phyloP scores from a whole-genome alignment of 2,888 invertebrate species.

The Meteorus cinctellus region DNA sequence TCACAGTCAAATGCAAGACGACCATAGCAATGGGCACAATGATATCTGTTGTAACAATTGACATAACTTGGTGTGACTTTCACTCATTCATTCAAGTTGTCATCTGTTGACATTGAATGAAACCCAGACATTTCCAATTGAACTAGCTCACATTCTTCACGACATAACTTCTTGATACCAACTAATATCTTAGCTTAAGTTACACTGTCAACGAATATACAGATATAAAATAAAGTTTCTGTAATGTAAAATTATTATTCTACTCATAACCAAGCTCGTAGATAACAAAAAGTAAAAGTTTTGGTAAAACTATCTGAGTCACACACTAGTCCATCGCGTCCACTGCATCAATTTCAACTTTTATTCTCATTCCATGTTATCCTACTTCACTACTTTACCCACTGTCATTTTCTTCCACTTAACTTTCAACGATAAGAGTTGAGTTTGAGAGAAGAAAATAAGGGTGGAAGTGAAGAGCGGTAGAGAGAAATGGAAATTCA shows the following conservation, averaged over 20 bases:
- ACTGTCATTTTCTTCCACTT: conserved; percentile 71
- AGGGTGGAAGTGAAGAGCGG: conserved; percentile 26
- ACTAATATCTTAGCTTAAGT: conserved; percentile 24
- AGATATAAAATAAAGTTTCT: conserved; percentile 8
- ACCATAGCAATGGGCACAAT: conserved; percentile 55
- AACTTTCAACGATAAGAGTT: conserved; percentile 67
- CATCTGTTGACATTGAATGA: conserved; percentile 42
- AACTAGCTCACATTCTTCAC: not conserved
- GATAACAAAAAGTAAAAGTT: conserved; percentile 31
- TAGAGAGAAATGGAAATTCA: conserved; percentile 40
- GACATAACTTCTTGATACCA: conserved; percentile 28
- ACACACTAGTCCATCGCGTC: conserved; percentile 52
- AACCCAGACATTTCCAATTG: conserved; percentile 31
- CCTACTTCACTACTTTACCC: conserved; percentile 39
- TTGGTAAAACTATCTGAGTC: conserved; percentile 38
- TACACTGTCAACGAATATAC: conserved; percentile 9
- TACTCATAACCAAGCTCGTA: conserved; percentile 42
- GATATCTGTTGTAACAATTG: conserved; percentile 68
- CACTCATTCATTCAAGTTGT: conserved; percentile 48
- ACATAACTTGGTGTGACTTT: conserved; percentile 59
- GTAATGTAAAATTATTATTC: conserved; percentile 39
- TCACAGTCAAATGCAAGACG: conserved; percentile 51
- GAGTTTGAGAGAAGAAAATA: conserved; percentile 33
- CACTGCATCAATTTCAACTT: conserved; percentile 71
- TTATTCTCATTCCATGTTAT: conserved; percentile 48